Base-by-base conservation (phyloP, 2,113 vertebrate genomes). In the Rhinoderma darwinii region DNA sequence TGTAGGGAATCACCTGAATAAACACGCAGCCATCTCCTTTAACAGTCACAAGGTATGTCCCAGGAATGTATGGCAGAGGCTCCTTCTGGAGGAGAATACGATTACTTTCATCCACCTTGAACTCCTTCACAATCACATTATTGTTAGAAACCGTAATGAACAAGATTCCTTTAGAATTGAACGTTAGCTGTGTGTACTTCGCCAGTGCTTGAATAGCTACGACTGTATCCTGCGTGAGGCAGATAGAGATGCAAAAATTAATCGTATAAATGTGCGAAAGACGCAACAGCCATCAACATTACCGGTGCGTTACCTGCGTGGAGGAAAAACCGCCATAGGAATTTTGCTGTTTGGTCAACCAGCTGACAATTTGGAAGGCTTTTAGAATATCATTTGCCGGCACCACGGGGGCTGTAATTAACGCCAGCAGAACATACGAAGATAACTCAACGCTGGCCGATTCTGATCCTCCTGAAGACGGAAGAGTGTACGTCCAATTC, bases 131-230 rank as follows among this genome's bases (percentile, higher is more conserved):
- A 89, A 90, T 90, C 37, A 93, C 92, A 72, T 89, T 91, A 0
- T 84, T 18, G 0, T 94, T 94, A 0, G 84, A 93, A 88, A 97
- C 93, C 0, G 68, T 93, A 84, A 97, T 84, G 4, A 54, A 89
- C 90, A 63, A 83, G 41, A 5, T 89, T 84, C 89, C 93, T 80
- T 88, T 90, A 0, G 18, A 51, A 25, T 88, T 93, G 88, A 94
- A 95, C 0, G 92, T 95, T 91, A 92, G 89, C 0, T 90, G 73
- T 17, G 93, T 94, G 1, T 97, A 97, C 84, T 94, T 95, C 20
- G 97, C 93, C 88, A 97, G 89, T 1, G 96, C 96, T 89, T 97
- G 96, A 54, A 97, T 94, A 84, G 96, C 96, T 0, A 97, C 96
- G n/a, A 96, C 93, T 0, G 96, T 97, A 90, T 97, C 97, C 96